Percentiles rank a stretch among this genome's conserved stretches.
These are phyloP conservation scores for Panthera leo DNA, from an alignment of 2,113 vertebrate genomes.

Conservation along the genomic window DNA sequence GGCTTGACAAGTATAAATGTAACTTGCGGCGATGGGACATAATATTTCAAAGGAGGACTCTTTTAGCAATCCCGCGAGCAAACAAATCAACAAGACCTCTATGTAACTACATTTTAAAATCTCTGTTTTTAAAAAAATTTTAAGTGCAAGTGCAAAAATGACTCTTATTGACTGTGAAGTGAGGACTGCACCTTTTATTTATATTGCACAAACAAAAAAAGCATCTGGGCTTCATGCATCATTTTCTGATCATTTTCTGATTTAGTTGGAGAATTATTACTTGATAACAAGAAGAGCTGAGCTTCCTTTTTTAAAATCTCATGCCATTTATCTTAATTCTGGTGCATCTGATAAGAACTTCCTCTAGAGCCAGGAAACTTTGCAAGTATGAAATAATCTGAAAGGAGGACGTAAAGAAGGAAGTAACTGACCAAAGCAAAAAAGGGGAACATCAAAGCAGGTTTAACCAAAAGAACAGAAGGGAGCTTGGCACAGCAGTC, in stretches of 20 bases:
- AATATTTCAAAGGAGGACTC: not conserved
- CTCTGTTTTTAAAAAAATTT: not conserved
- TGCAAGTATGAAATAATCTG: slow-evolving; percentile 55
- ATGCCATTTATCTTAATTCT: not conserved
- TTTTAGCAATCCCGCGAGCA: not conserved
- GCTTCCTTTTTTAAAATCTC: not conserved
- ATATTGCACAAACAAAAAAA: not conserved
- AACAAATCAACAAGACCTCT: not conserved
- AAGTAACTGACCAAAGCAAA: slow-evolving; percentile 4
- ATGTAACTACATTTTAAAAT: not conserved
- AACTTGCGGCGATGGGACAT: not conserved
- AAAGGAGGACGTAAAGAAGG: slow-evolving; percentile 41
- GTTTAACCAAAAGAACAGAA: not conserved
- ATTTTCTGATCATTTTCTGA: not conserved
- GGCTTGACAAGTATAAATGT: not conserved
- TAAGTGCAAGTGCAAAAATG: not conserved
- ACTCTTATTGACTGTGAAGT: not conserved
- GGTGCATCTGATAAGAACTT: slow-evolving; percentile 53
- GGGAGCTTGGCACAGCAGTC: not conserved
- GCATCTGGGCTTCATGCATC: accelerated
- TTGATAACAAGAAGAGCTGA: not conserved
- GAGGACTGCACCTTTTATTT: not conserved
- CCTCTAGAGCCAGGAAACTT: slow-evolving; percentile 62
- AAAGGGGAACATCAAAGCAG: slow-evolving; percentile 57
- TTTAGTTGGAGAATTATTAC: not conserved